Evolutionary conservation across 2,113 vertebrate species (phyloP).

Genomic region (Synchiropus splendidus): DNA sequence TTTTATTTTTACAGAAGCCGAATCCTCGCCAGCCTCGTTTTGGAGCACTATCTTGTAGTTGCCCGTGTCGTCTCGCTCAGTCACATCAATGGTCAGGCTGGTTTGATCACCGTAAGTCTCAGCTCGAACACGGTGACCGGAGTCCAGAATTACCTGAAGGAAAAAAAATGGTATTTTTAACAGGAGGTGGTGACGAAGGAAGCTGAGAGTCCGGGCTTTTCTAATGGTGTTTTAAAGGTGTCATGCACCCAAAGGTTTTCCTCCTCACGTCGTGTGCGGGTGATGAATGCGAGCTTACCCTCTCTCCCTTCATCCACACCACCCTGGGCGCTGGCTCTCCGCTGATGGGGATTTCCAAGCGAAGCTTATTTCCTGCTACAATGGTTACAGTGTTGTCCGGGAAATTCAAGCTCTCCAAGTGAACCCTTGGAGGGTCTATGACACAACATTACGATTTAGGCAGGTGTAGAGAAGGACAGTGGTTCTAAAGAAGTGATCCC

Average conservation of each 20-base stretch:
- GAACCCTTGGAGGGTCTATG: slow-evolving; percentile 86
- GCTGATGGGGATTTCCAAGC: slow-evolving; percentile 85
- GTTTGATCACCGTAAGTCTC: slow-evolving; percentile 86
- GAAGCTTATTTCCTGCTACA: slow-evolving; percentile 92
- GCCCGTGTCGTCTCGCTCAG: slow-evolving; percentile 86
- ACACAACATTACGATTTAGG: slow-evolving; percentile 6
- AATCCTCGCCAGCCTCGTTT: slow-evolving; percentile 92
- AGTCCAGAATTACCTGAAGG: slow-evolving; percentile 79
- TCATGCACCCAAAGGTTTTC: no score
- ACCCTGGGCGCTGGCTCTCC: slow-evolving; percentile 89
- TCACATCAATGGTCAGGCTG: slow-evolving; percentile 84
- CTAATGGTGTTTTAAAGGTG: no score
- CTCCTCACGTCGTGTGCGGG: no score
- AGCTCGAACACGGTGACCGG: slow-evolving; percentile 76
- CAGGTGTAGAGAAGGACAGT: neutral
- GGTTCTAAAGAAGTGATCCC: neutral
- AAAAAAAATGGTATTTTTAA: neutral
- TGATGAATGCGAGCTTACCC: slow-evolving; percentile 66
- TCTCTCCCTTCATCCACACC: slow-evolving; percentile 89
- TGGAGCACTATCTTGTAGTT: slow-evolving; percentile 87
- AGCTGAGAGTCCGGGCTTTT: no score
- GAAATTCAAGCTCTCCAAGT: slow-evolving; percentile 82
- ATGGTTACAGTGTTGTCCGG: slow-evolving; percentile 83
- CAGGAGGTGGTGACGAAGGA: no score
- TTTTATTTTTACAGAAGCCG: slow-evolving; percentile 85